These are phyloP conservation scores for Nomia melanderi DNA, from an alignment of 1,140 invertebrate genomes.

Conservation along the genomic window DNA sequence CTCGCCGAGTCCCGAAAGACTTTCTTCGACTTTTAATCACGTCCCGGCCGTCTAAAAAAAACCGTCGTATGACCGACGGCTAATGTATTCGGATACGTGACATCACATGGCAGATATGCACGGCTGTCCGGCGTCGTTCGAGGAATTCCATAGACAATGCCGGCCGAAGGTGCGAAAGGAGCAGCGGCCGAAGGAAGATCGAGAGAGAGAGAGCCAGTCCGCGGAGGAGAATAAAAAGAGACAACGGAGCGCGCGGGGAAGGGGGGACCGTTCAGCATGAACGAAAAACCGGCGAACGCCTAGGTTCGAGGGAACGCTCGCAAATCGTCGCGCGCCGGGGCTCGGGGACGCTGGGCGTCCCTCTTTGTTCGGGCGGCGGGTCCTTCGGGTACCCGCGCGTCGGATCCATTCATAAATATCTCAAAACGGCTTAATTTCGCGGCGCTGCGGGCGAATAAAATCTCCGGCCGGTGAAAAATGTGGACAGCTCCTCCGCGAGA, in stretches of 20 bases:
- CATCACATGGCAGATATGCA: conserved; percentile 43
- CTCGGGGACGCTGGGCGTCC: conserved; percentile 51
- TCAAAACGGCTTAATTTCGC: conserved; percentile 82
- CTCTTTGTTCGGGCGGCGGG: conserved; percentile 75
- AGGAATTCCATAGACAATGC: conserved; percentile 49
- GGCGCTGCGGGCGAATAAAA: conserved; percentile 78
- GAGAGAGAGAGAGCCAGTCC: no score
- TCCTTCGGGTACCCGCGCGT: conserved; percentile 50
- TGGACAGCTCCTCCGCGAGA: conserved; percentile 68
- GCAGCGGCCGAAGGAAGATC: no score
- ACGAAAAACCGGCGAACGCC: conserved; percentile 30
- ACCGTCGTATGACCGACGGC: conserved; percentile 13
- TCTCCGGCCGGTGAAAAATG: conserved; percentile 78
- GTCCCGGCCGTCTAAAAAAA: conserved; percentile 38
- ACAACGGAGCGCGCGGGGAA: no score
- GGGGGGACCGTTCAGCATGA: neutral
- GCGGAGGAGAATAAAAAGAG: no score
- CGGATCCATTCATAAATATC: conserved; percentile 81
- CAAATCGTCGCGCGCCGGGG: conserved; percentile 40
- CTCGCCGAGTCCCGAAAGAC: neutral
- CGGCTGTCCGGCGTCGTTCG: conserved; percentile 21
- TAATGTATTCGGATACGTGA: conserved; percentile 51
- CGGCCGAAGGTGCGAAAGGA: neutral
- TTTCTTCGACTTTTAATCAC: conserved; percentile 41
- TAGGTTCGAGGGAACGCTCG: conserved; percentile 41